Base-by-base conservation (phyloP, 2,113 vertebrate genomes). In the Ophiodon elongatus region DNA sequence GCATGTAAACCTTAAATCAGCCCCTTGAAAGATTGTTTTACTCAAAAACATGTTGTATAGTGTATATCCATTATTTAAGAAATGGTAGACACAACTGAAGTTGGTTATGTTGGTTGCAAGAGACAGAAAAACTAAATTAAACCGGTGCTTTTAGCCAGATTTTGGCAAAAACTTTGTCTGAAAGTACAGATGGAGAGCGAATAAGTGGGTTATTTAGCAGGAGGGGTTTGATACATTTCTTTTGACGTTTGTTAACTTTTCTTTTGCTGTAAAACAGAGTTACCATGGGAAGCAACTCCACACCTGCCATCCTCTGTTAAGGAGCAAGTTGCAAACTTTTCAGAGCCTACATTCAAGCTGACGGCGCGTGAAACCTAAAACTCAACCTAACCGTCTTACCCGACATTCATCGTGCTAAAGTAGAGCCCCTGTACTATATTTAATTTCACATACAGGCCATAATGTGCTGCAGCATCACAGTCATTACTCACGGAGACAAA, bases 401-500 rank as follows among this genome's bases (percentile, higher is more conserved):
- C 4, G 33, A 43, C 3, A 47, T 27, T 23, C 2, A 60, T 8
- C 14, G 23, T 29, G 10, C 4, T 11, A 5, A 33, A 27, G 17
- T 4, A 14, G 4, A 29, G 23, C 14, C 21, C 23, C 27, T 65
- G 37, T 15, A 11, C n/a, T 56, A 15, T 23, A 25, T 27, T 17
- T 15, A 6, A n/a, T 39, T 31, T 41, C 19, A 35, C 35, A 71
- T 33, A 35, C 19, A 73, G 4, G 15, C 29, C 47, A 27, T 15
- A 37, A 13, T 2, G 29, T 37, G 57, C 14, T 7, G 31, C n/a
- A 81, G 35, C 8, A 9, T 2, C 15, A 33, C 17, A 25, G 68
- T n/a, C 80, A 56, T 73, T 76, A 88, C 98, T 97, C 85, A 99
- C 98, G 0, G 98, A 99, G 86, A 99, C 98, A 37, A 97, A 99